Base-by-base conservation (phyloP, 2,888 invertebrate species). In the Onthophagus sagittarius region DNA sequence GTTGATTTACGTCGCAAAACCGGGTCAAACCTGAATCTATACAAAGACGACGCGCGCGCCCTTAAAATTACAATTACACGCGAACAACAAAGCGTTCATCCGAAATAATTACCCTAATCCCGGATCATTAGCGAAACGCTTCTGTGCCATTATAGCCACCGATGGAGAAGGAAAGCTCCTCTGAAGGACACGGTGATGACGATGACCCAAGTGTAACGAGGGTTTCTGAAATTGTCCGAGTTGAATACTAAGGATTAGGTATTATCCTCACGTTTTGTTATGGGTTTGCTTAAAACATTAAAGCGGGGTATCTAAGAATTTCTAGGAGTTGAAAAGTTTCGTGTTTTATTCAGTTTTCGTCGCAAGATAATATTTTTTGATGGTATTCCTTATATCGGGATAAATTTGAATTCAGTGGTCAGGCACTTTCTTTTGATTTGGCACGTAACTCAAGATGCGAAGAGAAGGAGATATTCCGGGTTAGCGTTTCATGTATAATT, bases 391-490 rank as follows among this genome's bases (percentile, higher is more conserved):
- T 23, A 23, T 23, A 23, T 53, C 39, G 6, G 39, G 7, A 53
- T 53, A 53, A 53, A 53, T 53, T 53, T 53, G 39, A 53, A 53
- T 53, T 53, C 39, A 53, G 39, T 53, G 39, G 39, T 53, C 39
- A 53, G 39, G 39, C 39, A 53, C 39, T 53, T 53, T 23, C 67
- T 67, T 67, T 67, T 67, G 31, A 67, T 67, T 67, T 67, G 67
- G 39, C 7, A 53, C 11, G 39, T 53, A 53, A 53, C 39, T 53
- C 39, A 53, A 53, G 39, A 7, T 11, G 39, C 23, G 23, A 23
- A 23, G 23, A 23, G 23, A 23, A 23, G 23, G 62, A 62, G 63
- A 15, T 63, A 63, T 63, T 15, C 15, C n/a, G 67, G 31, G 31
- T n/a, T 23, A 67, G 67, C 39, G 7, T 64, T 23, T 31, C 67